Evolutionary conservation across 2,888 invertebrate species (phyloP).

Genomic region (Andrena dorsata): DNA sequence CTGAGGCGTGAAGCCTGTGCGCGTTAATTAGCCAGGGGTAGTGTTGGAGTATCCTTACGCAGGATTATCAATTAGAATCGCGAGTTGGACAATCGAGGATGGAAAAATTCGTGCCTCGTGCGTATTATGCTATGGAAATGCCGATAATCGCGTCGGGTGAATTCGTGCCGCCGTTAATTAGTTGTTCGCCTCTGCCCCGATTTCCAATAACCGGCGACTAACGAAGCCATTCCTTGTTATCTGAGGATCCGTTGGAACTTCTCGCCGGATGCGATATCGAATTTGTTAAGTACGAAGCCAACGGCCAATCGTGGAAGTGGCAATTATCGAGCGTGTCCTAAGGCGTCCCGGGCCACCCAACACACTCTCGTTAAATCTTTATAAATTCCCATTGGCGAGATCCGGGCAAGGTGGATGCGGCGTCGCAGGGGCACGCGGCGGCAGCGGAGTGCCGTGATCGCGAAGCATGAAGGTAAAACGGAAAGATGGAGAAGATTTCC

Average conservation of each 20-base stretch:
- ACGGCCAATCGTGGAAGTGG: slow-evolving; percentile 8
- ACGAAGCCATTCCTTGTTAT: slow-evolving; percentile 49
- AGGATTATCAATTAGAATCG: slow-evolving; percentile 64
- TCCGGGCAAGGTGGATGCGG: not conserved
- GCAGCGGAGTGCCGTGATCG: slow-evolving; percentile 1
- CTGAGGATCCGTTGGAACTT: slow-evolving; percentile 32
- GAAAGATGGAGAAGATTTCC: slow-evolving; percentile 55
- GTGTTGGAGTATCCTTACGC: slow-evolving; percentile 55
- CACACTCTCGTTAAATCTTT: slow-evolving; percentile 20
- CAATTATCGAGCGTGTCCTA: slow-evolving; percentile 30
- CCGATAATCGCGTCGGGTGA: slow-evolving; percentile 36
- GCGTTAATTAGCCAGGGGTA: slow-evolving; percentile 68
- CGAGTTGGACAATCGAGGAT: slow-evolving; percentile 54
- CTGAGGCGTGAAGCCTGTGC: slow-evolving; percentile 36
- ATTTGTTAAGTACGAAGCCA: slow-evolving; percentile 13
- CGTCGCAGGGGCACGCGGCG: slow-evolving; percentile 10
- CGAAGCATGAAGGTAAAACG: slow-evolving; percentile 10
- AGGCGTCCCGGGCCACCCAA: not conserved
- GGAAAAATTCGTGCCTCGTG: slow-evolving; percentile 50
- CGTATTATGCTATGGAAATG: slow-evolving; percentile 44
- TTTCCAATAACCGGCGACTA: slow-evolving; percentile 42
- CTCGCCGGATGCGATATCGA: slow-evolving; percentile 23
- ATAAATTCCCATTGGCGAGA: slow-evolving; percentile 6
- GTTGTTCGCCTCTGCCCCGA: slow-evolving; percentile 29
- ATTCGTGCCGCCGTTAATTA: slow-evolving; percentile 61